Base-by-base conservation (phyloP, 37 sponge, comb jelly and placozoan genomes). In the Halisarca cf. caerulea region DNA sequence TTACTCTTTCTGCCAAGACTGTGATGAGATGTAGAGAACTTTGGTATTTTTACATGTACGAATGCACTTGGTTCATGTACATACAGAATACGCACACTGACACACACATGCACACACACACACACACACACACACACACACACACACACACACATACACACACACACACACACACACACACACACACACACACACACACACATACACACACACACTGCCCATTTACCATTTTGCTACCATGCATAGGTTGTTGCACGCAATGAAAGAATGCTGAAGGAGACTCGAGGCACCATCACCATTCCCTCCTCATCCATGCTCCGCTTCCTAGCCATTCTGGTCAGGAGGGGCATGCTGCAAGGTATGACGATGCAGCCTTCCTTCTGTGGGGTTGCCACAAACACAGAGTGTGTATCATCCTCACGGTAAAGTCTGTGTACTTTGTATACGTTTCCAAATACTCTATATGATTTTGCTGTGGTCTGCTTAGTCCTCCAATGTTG, bases 231-330 rank as follows among this genome's bases (percentile, higher is more conserved):
- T 47, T 47, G 11, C 51, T 11, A 47, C 51, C 51, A 47, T 68
- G 25, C 39, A 27, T 53, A 94, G 94, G 85, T 95, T 0, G 53
- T 90, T 20, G 64, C 59, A 25, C 68, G 90, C 23, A 95, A 95
- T 83, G 90, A 88, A 74, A 45, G 51, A 38, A 95, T 95, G 94
- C 62, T 95, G 71, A 71, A 85, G 42, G 94, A 95, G 87, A 90
- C 86, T 43, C 85, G 86, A 0, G 87, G 87, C 74, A 93, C 91
- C 30, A 59, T 93, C 74, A 93, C 90, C 28, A 79, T 95, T 4
- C 96, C 96, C 7, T 79, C 91, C 9, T 38, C 79, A 66, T 87
- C 90, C 25, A 30, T 95, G 14, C 75, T 95, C 60, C 53, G 91
- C 17, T 71, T 95, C 33, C 80, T 94, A 40, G 70, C 94, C 32